Evolutionary conservation across 1,140 invertebrate genomes (phyloP), one percentile per base, ranked within the genome.

Genomic region (Galendromus occidentalis): DNA sequence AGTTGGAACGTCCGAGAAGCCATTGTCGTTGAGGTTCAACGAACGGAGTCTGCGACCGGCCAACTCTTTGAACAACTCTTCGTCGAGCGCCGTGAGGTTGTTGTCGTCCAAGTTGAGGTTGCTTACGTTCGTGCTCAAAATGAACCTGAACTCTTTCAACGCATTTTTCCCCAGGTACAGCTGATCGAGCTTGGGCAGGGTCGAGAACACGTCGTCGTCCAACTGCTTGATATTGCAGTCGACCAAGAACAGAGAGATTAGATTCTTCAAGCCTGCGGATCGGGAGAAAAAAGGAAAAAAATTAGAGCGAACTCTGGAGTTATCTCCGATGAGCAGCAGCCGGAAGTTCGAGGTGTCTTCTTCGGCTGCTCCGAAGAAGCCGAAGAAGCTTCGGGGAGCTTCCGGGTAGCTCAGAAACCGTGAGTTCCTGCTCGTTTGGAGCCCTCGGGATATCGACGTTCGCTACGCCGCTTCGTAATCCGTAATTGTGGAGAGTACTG

Each of bases 191-290:
- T 59, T 59, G n/a, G 51, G 51, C 12, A 59, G 51, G 2, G 14
- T 59, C 9, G 51, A 20, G 25, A 59, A 59, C 25, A 25, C 51
- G 22, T 59, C 51, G 2, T 59, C 20, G 25, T 59, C 22, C 25
- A 59, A 33, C 22, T 59, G 51, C 9, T 59, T 59, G 51, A 59
- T 59, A 9, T 59, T 59, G 9, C 51, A 59, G 51, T 59, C 33
- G 51, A 59, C 20, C 25, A 59, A 33, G 33, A 20, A 59, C 1
- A 59, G 51, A 17, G 51, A 29, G 9, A 33, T 59, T 14, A 59
- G 51, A 22, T 33, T 33, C 51, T 59, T 59, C 25, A 59, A 33
- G 33, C 51, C 51, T 59, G 51, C 51, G 33, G 25, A 25, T 18
- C 25, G 18, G n/a, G n/a, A n/a, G n/a, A n/a, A n/a, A n/a, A n/a